Base-by-base conservation (phyloP, 2,113 vertebrate genomes). In the Myotis davidii region DNA sequence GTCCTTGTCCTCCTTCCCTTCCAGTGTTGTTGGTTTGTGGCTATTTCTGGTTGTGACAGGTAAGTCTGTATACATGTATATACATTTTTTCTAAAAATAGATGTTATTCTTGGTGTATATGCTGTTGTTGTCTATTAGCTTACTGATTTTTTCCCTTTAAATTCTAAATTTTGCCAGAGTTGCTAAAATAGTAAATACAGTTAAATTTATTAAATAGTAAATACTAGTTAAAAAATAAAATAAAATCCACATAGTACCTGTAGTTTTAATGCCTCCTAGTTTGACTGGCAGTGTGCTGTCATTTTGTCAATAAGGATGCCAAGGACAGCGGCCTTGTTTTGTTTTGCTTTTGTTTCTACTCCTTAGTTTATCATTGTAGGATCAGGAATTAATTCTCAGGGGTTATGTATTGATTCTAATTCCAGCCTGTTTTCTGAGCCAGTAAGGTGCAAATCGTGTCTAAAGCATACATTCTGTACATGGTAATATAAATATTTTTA, bases 21-120 rank as follows among this genome's bases (percentile, higher is more conserved):
- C 96, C 59, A 76, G 2, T 88, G 73, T 95, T 97, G 54, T 92
- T 97, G 72, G 52, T 96, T 96, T 98, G 92, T 97, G 97, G 83
- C 76, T 90, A 59, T 93, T 98, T 94, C 96, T 95, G 95, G 12
- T 92, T 97, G 64, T 94, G 92, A 88, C 96, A 98, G 97, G 98
- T 98, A 98, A 98, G 98, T 98, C 77, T 56, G 74, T 64, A 37
- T 95, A 94, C 74, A 56, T 81, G 9, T 32, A 37, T 69, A 18
- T 39, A 29, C 10, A 45, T 45, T 59, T 18, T 86, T 73, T 29
- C 85, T 79, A 93, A 96, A 39, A 61, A 73, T 74, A 90, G 72
- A 21, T 64, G 54, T 69, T 87, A 54, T 17, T 56, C 76, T 90
- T 96, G 18, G 59, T 86, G 81, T 81, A 25, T 93, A 39, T 79